Evolutionary conservation across 2,888 invertebrate genomes (phyloP), one percentile per base, ranked within the genome.

Genomic region (Tetragnatha montana): DNA sequence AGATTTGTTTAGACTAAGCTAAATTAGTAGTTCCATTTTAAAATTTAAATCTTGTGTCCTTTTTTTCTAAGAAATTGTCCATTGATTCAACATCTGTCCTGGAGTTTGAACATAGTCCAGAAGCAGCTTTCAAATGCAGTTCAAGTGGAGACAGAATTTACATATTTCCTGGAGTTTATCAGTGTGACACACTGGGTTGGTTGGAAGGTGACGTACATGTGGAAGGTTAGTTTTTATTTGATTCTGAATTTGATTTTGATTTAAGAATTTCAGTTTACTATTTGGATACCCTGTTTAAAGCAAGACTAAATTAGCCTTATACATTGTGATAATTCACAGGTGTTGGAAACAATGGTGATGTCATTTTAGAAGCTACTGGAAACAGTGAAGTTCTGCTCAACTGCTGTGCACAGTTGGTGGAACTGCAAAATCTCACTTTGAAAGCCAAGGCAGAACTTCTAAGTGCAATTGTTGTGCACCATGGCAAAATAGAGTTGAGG

Each of bases 121-220:
- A 75, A 71, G 49, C 81, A 21, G 92, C 92, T 49, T 78, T 92
- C 21, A 81, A 88, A 17, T 76, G 35, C 10, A 73, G 90, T 76
- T 87, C 91, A 73, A 87, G 91, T 74, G 92, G 92, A 69, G 92
- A 92, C 81, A 90, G 74, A 75, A 91, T 92, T 78, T 89, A 88
- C n/a, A 87, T 92, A 50, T 90, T 91, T 60, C 91, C 92, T 49
- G 92, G 92, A 22, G 76, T 69, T 50, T 92, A 92, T 76, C 73
- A 75, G 10, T 91, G 92, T 84, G 91, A 91, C 74, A 81, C 87
- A 47, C 74, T 92, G 10, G 91, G 92, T 21, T 92, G 92, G 92
- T 78, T 92, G 22, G 92, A 92, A 69, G 85, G 91, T 22, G 80
- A 90, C 35, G 76, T 92, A 12, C 87, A 85, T n/a, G 87, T 92